Base-by-base conservation (phyloP, 2,888 invertebrate genomes). In the Lochmaea capreae region DNA sequence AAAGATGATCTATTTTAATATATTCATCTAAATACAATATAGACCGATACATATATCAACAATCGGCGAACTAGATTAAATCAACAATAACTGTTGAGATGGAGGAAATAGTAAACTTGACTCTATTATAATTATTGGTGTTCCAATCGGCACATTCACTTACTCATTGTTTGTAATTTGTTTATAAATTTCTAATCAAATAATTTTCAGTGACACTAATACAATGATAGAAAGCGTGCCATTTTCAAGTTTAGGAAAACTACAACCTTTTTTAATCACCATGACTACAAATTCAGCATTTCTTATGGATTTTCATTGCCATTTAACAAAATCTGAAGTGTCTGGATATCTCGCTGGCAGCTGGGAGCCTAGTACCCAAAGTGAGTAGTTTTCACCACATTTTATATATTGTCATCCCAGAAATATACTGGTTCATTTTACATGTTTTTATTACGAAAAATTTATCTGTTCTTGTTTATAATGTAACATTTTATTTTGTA, bases 331-430 rank as follows among this genome's bases (percentile, higher is more conserved):
- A 84, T 94, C 94, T 81, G 98, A 98, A 89, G 95, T 97, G 14
- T 95, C 96, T 83, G 98, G 98, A n/a, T 98, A 98, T 86, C 88
- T 98, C 67, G 98, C 95, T 67, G 98, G 98, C 4, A 93, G 94
- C 73, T 98, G 98, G 98, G 98, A 98, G 87, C 92, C 96, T 69
- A 96, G 95, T 86, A 92, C 93, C 76, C 97, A 98, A 84, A 96
- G 97, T 97, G 91, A 91, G 93, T 90, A 57, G 5, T 42, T 61
- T 54, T 76, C 62, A 58, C 73, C 65, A 39, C 58, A 59, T 58
- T 65, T 68, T 3, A 58, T 68, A 67, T 46, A 62, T 62, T 33
- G 58, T 66, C 39, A 73, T 26, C n/a, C 62, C 14, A 12, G 14
- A 9, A 22, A 16, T 59, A 59, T 59, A 6, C 22, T 26, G 26